Conservation (phyloP, 2,113 vertebrate genomes). For the Chlorocebus sabaeus region DNA sequence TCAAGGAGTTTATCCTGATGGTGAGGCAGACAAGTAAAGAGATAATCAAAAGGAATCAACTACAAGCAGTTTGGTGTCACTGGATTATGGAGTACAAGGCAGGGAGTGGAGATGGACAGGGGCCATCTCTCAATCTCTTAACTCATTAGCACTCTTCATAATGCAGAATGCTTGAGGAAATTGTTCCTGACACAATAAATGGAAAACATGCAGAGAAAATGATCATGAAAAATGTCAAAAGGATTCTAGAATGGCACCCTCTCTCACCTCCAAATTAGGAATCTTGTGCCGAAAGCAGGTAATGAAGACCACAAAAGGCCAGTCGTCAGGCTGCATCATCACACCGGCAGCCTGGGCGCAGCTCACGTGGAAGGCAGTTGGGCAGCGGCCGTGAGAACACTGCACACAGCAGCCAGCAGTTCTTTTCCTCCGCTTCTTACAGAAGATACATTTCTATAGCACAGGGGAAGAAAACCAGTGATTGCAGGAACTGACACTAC, state of each 20-base stretch:
- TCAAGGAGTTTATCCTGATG: neutral
- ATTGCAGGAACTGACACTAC: neutral
- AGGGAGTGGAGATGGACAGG: neutral
- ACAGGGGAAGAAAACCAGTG: neutral
- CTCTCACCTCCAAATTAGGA: slow-evolving; percentile 91
- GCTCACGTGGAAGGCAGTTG: slow-evolving; percentile 96
- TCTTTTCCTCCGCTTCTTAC: slow-evolving; percentile 97
- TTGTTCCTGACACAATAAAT: neutral
- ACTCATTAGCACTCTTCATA: neutral
- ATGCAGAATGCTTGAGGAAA: neutral
- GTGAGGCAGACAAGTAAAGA: neutral
- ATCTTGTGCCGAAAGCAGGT: slow-evolving; percentile 96
- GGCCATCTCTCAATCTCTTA: neutral
- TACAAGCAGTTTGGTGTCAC: neutral
- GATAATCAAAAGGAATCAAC: neutral
- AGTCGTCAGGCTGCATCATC: slow-evolving; percentile 97
- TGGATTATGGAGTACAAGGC: neutral
- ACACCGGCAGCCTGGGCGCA: slow-evolving; percentile 97
- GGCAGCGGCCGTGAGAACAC: slow-evolving; percentile 97
- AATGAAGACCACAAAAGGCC: slow-evolving; percentile 98
- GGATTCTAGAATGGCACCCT: neutral
- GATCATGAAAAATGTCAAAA: neutral
- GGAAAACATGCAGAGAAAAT: neutral
- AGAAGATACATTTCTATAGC: slow-evolving; percentile 96
- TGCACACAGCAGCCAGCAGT: slow-evolving; percentile 95